phyloP scores from a whole-genome alignment of 2,888 invertebrate species.

The Clanis bilineata region DNA sequence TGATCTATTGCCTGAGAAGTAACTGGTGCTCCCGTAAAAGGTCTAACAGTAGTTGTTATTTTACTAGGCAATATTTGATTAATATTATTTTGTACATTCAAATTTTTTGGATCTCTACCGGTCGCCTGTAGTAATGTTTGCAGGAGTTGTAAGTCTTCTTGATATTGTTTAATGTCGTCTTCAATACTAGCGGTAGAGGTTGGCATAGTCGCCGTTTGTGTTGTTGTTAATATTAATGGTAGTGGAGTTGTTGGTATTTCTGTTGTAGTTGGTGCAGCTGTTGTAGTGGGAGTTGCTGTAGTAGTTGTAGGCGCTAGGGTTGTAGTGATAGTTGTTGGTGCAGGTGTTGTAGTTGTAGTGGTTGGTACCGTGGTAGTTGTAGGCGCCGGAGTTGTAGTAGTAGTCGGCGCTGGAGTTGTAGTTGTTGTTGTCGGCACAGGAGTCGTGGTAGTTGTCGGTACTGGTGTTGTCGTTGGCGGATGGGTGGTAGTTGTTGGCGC shows the following conservation, averaged over 20 bases:
- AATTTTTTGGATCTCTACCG: constrained; percentile 67
- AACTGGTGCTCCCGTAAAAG: constrained; percentile 26
- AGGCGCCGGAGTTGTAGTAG: constrained; percentile 33
- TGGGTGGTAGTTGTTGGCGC: constrained; percentile 34
- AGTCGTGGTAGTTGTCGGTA: constrained; percentile 29
- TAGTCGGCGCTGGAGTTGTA: constrained; percentile 29
- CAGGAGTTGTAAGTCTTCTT: constrained; percentile 54
- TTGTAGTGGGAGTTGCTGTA: constrained; percentile 34
- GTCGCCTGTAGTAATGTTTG: constrained; percentile 55
- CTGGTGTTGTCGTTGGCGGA: constrained; percentile 31
- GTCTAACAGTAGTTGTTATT: constrained; percentile 35
- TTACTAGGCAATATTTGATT: constrained; percentile 37
- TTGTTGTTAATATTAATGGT: constrained; percentile 27
- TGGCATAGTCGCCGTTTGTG: constrained; percentile 28
- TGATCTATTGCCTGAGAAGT: constrained; percentile 44
- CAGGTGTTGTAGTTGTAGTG: constrained; percentile 26
- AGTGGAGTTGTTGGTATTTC: constrained; percentile 31
- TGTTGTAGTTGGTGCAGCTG: constrained; percentile 35
- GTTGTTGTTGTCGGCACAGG: constrained; percentile 25
- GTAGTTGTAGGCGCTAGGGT: constrained; percentile 32
- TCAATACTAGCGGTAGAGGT: constrained; percentile 42
- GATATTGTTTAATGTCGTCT: constrained; percentile 54
- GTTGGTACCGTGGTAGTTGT: constrained; percentile 34
- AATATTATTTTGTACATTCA: constrained; percentile 47
- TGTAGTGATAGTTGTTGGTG: constrained; percentile 25